These are phyloP conservation scores for Paratilapia polleni DNA, from an alignment of 2,113 vertebrate genomes.

Conservation along the genomic window DNA sequence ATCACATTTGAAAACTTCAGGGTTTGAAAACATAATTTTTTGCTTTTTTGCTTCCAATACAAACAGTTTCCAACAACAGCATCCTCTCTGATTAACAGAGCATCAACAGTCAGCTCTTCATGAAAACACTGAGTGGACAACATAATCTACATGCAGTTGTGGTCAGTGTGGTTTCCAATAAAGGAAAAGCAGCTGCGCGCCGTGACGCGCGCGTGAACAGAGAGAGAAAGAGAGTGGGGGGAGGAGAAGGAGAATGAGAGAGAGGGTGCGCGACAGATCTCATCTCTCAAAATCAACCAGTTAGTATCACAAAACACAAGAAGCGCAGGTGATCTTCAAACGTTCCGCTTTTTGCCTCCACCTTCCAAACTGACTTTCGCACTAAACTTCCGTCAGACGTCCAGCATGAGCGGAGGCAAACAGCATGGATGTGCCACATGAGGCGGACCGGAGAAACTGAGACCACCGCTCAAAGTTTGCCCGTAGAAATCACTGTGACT, in stretches of 20 bases:
- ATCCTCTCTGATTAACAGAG: neutral
- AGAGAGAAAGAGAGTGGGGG: neutral
- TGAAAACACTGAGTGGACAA: conserved; percentile 1
- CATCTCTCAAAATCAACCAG: conserved; percentile 69
- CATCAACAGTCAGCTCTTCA: neutral
- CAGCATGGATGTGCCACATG: conserved; percentile 76
- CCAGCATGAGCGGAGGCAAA: conserved; percentile 41
- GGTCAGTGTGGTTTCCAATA: conserved; percentile 42
- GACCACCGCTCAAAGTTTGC: conserved; percentile 57
- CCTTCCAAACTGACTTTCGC: conserved; percentile 55
- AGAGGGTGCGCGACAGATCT: conserved; percentile 25
- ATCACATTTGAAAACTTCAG: neutral
- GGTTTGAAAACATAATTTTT: neutral
- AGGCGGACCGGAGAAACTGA: conserved; percentile 71
- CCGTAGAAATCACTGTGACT: conserved; percentile 32
- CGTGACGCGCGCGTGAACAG: conserved; percentile 48
- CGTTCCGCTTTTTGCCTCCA: conserved; percentile 27
- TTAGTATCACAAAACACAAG: conserved; percentile 57
- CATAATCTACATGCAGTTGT: conserved; percentile 17
- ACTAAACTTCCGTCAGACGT: conserved; percentile 71
- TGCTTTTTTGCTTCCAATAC: neutral
- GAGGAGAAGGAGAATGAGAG: conserved; percentile 35
- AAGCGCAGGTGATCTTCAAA: conserved; percentile 60
- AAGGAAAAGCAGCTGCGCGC: conserved; percentile 41
- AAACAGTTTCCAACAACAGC: neutral